Base-by-base conservation (phyloP, 2,797 vertebrate genomes). In the Coregonus sp. region DNA sequence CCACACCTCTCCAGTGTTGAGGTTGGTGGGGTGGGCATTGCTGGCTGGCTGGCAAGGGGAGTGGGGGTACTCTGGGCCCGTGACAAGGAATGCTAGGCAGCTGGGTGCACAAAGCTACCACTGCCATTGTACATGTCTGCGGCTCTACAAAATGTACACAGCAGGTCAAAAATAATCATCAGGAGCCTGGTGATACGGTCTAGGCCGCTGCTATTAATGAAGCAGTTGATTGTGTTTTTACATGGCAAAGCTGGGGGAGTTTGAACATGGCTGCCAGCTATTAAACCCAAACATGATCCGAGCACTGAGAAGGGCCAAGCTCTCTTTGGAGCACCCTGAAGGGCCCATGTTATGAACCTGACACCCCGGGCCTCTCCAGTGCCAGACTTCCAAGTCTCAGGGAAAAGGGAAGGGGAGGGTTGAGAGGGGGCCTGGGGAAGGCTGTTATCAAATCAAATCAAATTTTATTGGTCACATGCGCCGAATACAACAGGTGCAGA, bases 121-220 rank as follows among this genome's bases (percentile, higher is more conserved):
- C 20, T n/a, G 54, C 31, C 31, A 37, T 47, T 59, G 63, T 73
- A 20, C 20, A 67, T 18, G 20, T 31, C 47, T 50, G 25, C 33
- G 51, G 11, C 52, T 29, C 73, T 67, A 73, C 63, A 70, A 76
- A 50, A 72, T 56, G 20, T 52, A 51, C 4, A 72, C 61, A 33
- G 37, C 67, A 50, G 66, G n/a, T 54, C 54, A n/a, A 72, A 75
- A 77, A 75, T 78, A 56, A 72, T 81, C 61, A 65, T 33, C 11
- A 61, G 3, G 59, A 29, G 59, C 59, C 59, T 12, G 37, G 31
- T 29, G 50, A 20, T 37, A 67, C 14, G 11, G 5, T 9, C 14
- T 18, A 4, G 31, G 37, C 18, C 40, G 11, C 25, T 47, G 54
- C 72, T 72, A 70, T 77, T 74, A 74, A 75, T 74, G 35, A 63